These are phyloP conservation scores for Catocala nupta DNA, from an alignment of 2,888 invertebrate genomes.

Conservation along the genomic window DNA sequence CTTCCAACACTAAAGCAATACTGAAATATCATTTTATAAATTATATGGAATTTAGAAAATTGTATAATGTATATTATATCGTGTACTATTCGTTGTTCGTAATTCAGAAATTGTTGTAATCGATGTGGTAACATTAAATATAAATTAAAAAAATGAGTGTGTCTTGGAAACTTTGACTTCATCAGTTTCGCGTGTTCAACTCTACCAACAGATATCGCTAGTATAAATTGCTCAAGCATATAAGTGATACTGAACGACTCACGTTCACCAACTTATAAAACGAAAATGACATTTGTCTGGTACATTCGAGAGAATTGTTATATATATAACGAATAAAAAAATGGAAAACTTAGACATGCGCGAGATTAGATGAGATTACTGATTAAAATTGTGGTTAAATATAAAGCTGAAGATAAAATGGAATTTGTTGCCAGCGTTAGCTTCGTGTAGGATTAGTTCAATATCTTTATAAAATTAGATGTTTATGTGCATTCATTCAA, in stretches of 20 bases:
- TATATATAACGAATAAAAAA: conserved; percentile 6
- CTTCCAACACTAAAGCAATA: conserved; percentile 80
- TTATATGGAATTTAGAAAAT: conserved; percentile 58
- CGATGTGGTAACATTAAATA: conserved; percentile 44
- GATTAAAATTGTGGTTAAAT: conserved; percentile 1
- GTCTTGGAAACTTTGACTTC: conserved; percentile 3
- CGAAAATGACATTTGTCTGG: neutral
- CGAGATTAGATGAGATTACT: conserved; percentile 10
- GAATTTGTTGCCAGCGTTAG: conserved; percentile 73
- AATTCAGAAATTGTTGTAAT: conserved; percentile 41
- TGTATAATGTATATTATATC: conserved; percentile 45
- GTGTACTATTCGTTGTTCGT: conserved; percentile 35
- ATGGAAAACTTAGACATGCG: neutral
- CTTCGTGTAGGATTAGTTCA: conserved; percentile 80
- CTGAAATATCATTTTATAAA: conserved; percentile 73
- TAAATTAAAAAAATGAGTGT: conserved; percentile 20
- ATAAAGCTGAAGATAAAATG: conserved; percentile 63
- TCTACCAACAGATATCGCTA: conserved; percentile 16
- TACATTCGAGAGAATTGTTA: conserved; percentile 5
- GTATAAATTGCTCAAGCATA: conserved; percentile 51
- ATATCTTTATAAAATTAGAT: conserved; percentile 82
- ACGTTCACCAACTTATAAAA: neutral
- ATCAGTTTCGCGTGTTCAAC: conserved; percentile 20
- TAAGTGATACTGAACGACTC: conserved; percentile 15
- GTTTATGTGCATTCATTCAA: conserved; percentile 81